phyloP scores from a whole-genome alignment of 1,140 invertebrate species.

The Cardiocondyla obscurior region DNA sequence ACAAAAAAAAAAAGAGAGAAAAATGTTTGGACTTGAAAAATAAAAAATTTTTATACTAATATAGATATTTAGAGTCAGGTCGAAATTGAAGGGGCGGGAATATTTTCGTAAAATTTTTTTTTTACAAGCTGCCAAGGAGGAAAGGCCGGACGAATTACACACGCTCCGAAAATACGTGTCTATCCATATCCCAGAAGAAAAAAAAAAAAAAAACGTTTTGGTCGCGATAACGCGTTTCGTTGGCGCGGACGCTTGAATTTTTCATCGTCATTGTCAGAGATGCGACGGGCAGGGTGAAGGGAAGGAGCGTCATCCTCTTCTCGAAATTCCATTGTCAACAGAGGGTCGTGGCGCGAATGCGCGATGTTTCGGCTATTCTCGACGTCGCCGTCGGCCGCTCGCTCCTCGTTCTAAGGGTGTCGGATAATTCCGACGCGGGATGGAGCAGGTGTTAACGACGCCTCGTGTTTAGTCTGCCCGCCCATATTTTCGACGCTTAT shows the following conservation, averaged over 20 bases:
- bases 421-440: conserved; percentile 72
- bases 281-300: background rate
- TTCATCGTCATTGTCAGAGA: conserved; percentile 34
- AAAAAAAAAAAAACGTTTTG: background rate
- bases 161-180: background rate
- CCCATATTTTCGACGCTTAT: conserved; percentile 73
- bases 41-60: too few species aligned
- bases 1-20: too few species aligned
- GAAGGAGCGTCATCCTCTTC: background rate
- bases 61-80: too few species aligned
- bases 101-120: too few species aligned
- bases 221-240: background rate
- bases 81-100: too few species aligned
- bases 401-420: conserved; percentile 50
- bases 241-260: conserved; percentile 19
- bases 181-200: background rate
- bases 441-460: conserved; percentile 80
- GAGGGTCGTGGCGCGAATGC: conserved; percentile 33
- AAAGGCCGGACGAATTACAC: background rate
- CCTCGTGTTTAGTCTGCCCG: conserved; percentile 64
- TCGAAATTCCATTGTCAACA: conserved; percentile 59
- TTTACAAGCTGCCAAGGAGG: too few species aligned
- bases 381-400: background rate
- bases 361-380: conserved; percentile 40
- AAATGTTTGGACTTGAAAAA: too few species aligned